phyloP scores from a whole-genome alignment of 2,113 vertebrate genomes.

The Caloenas nicobarica region DNA sequence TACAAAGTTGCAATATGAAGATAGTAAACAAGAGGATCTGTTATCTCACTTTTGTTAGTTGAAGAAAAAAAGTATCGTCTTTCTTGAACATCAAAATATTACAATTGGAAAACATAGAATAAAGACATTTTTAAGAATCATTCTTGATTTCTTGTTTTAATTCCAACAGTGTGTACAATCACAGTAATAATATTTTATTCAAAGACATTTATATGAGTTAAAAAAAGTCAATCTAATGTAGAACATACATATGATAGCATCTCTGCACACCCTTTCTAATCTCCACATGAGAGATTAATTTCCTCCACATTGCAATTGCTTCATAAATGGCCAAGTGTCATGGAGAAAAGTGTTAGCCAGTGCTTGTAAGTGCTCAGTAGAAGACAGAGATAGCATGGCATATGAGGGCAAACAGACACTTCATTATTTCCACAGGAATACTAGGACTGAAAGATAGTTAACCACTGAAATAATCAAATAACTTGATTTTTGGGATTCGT shows the following conservation, averaged over 20 bases:
- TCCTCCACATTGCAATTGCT: neutral
- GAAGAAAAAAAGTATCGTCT: neutral
- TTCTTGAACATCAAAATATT: neutral
- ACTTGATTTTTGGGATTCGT: neutral
- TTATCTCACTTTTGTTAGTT: neutral
- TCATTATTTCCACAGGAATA: neutral
- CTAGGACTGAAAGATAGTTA: neutral
- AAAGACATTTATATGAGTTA: neutral
- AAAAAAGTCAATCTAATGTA: neutral
- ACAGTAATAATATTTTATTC: neutral
- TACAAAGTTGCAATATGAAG: fast-evolving
- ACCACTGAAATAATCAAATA: neutral
- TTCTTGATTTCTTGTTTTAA: neutral
- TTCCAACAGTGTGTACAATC: neutral
- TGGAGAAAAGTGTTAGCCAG: fast-evolving
- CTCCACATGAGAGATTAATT: neutral
- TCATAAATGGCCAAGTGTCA: neutral
- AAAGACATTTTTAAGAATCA: neutral
- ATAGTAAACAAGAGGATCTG: neutral
- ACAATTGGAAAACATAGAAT: neutral
- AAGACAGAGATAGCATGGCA: neutral
- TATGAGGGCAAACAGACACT: fast-evolving
- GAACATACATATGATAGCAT: fast-evolving
- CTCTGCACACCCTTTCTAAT: neutral
- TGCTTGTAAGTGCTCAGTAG: neutral